Evolutionary conservation across 2,113 vertebrate species (phyloP).

Genomic region (Tachysurus fulvidraco): DNA sequence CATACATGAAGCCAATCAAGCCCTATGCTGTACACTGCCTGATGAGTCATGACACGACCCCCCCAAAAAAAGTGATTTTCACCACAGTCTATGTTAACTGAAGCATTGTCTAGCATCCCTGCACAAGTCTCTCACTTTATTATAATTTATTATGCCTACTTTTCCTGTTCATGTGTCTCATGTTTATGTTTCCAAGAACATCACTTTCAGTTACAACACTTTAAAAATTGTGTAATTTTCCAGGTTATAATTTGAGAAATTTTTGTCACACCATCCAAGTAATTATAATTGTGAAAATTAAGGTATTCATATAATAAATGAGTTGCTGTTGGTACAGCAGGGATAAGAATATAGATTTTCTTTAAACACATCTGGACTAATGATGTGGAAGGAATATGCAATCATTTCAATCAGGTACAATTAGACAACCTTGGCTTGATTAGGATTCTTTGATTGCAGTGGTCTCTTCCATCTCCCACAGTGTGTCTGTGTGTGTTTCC

Average conservation of each 20-base stretch:
- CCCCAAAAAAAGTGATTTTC: slow-evolving; percentile 6
- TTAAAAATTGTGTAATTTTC: not conserved
- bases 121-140: not conserved
- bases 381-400: not conserved
- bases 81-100: not conserved
- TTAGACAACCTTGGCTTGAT: not conserved
- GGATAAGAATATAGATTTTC: not conserved
- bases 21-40: not conserved
- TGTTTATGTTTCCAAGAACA: not conserved
- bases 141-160: not conserved
- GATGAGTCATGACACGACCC: slow-evolving; percentile 31
- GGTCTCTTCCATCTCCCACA: not conserved
- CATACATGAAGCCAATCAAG: not conserved
- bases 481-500: not conserved
- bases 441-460: slow-evolving; percentile 15
- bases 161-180: not conserved
- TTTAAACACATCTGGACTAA: not conserved
- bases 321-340: not conserved
- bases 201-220: not conserved
- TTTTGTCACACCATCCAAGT: not conserved
- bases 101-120: not conserved
- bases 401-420: slow-evolving; percentile 15
- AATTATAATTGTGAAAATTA: not conserved
- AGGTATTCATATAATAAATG: not conserved
- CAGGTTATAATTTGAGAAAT: not conserved